phyloP scores from a whole-genome alignment of 2,888 invertebrate genomes.

The Aquatica leii region DNA sequence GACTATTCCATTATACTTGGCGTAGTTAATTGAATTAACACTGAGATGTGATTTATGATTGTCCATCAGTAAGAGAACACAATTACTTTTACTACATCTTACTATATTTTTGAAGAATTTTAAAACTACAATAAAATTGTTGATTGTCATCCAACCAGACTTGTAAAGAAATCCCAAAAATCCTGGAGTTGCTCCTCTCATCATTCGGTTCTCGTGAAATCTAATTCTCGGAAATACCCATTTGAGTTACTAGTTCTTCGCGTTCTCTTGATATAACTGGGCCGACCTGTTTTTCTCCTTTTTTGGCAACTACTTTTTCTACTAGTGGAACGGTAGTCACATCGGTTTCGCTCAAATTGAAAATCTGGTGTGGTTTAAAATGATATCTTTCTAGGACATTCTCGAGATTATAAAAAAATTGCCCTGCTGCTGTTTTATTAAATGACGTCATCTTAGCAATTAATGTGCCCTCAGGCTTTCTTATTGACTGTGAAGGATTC shows the following conservation, averaged over 20 bases:
- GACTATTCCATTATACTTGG: no score
- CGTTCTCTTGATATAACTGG: not conserved
- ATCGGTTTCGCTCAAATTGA: conserved; percentile 3
- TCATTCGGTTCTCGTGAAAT: no score
- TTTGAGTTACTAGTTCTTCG: not conserved
- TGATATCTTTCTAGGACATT: not conserved
- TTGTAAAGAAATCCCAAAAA: no score
- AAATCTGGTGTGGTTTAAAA: not conserved
- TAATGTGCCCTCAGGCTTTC: not conserved
- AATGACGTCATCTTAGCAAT: not conserved
- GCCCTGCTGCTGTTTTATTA: no score
- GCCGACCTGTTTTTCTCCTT: not conserved
- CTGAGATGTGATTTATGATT: no score
- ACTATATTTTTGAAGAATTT: not conserved
- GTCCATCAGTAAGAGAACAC: no score
- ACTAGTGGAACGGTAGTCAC: conserved; percentile 4
- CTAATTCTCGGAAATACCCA: not conserved
- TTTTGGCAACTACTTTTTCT: no score
- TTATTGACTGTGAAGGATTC: not conserved
- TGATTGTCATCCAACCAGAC: no score
- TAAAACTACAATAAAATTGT: not conserved
- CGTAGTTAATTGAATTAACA: no score
- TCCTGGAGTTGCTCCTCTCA: no score
- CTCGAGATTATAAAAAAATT: not conserved
- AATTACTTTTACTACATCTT: no score